Conservation (phyloP, 1,140 invertebrate genomes). For the Cheumatopsyche charites region DNA sequence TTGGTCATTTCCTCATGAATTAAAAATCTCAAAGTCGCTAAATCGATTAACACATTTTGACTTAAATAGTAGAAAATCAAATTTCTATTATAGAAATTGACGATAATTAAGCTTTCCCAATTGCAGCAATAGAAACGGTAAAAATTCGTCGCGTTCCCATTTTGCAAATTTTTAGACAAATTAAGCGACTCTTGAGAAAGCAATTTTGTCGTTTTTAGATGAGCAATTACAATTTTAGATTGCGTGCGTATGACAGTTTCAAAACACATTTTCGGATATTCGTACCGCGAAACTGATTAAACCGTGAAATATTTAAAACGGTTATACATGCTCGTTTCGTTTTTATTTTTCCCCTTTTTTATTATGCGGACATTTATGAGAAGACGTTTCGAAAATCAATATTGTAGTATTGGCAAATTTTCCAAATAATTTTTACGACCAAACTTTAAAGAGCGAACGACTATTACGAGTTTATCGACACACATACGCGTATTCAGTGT, state of each 20-base stretch:
- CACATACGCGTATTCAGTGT: neutral
- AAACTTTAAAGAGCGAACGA: neutral
- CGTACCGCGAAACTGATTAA: conserved; percentile 1
- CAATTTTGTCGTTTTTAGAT: neutral
- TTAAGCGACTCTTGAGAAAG: neutral
- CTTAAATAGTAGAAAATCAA: neutral
- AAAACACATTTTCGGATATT: neutral
- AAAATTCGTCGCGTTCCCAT: conserved; percentile 7
- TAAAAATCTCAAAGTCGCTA: neutral
- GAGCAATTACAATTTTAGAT: conserved; percentile 16
- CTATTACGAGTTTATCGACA: neutral
- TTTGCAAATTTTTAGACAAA: conserved; percentile 11
- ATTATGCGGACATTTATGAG: conserved; percentile 12
- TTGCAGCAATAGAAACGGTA: neutral
- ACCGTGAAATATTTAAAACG: conserved; percentile 14
- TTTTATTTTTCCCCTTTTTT: neutral
- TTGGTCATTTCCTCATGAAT: no score
- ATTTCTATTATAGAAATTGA: neutral
- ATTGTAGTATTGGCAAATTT: conserved; percentile 2
- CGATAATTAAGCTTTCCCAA: neutral
- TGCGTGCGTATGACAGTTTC: no score
- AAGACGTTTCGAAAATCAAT: conserved; percentile 16
- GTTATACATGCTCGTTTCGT: neutral
- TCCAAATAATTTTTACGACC: conserved; percentile 4
- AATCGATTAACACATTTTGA: neutral